Conservation (phyloP, 2,888 invertebrate species). For the Nipponacmea schrenckii region DNA sequence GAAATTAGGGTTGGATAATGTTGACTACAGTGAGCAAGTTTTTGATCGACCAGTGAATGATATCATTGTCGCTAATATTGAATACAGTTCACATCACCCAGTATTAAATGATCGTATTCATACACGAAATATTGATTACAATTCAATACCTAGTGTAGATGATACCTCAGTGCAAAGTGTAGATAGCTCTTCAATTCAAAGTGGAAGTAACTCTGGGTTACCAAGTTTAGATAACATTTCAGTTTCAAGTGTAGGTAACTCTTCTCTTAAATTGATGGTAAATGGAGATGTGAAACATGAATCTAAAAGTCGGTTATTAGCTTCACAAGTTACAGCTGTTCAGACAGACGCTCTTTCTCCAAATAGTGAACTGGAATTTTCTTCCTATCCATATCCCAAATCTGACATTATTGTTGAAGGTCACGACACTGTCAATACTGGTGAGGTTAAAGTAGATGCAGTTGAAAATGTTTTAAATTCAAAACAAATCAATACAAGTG, state of each 20-base stretch:
- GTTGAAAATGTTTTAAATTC: neutral
- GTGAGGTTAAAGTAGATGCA: too few species aligned
- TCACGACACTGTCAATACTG: slow-evolving; percentile 22
- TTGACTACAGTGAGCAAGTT: neutral
- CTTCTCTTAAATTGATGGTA: neutral
- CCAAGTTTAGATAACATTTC: too few species aligned
- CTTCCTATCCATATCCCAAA: slow-evolving; percentile 31
- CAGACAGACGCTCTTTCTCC: slow-evolving; percentile 38
- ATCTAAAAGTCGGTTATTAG: slow-evolving; percentile 27
- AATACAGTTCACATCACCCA: neutral
- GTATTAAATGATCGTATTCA: neutral
- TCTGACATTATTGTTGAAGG: slow-evolving; percentile 39
- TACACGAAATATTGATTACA: neutral
- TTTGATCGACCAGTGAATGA: neutral
- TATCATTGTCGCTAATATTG: neutral
- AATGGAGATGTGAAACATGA: slow-evolving; percentile 14
- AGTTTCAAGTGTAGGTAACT: neutral
- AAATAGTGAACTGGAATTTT: slow-evolving; percentile 32
- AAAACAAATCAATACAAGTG: neutral
- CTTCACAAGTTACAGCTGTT: slow-evolving; percentile 32
- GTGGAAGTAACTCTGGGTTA: neutral
- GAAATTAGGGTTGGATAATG: neutral
- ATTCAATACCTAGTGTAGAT: neutral
- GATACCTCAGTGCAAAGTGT: neutral
- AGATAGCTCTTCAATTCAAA: neutral